These are phyloP conservation scores for Sympetrum striolatum DNA, from an alignment of 2,888 invertebrate species.

Conservation along the genomic window DNA sequence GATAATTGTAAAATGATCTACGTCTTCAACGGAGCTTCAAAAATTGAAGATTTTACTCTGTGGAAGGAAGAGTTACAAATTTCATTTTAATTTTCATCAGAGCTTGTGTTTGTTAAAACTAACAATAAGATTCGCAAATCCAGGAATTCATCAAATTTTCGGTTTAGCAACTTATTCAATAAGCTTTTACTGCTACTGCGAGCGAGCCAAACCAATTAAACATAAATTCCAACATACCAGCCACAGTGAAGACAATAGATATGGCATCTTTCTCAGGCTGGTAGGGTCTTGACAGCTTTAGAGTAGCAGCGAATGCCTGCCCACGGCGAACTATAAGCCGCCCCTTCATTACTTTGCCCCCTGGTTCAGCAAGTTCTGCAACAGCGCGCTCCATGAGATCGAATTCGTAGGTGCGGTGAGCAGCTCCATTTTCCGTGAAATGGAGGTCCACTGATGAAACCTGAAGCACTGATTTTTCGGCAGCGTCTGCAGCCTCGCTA, in stretches of 20 bases:
- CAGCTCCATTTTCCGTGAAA: slow-evolving; percentile 74
- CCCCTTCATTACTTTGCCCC: slow-evolving; percentile 58
- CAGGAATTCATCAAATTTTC: no score
- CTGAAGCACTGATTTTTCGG: slow-evolving; percentile 64
- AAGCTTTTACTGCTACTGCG: no score
- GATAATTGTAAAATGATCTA: no score
- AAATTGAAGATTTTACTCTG: no score
- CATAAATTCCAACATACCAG: slow-evolving; percentile 61
- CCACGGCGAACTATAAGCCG: slow-evolving; percentile 83
- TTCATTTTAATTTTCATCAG: no score
- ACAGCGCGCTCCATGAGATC: slow-evolving; percentile 70
- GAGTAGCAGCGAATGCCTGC: slow-evolving; percentile 76
- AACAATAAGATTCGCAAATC: no score
- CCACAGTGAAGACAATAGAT: slow-evolving; percentile 82
- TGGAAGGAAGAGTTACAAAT: no score
- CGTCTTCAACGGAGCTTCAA: no score
- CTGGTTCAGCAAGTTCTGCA: slow-evolving; percentile 52
- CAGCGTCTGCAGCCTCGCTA: slow-evolving; percentile 50
- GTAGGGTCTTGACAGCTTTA: slow-evolving; percentile 78
- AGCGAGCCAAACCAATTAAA: no score
- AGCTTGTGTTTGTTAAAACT: no score
- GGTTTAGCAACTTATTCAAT: no score
- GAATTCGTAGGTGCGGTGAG: slow-evolving; percentile 81
- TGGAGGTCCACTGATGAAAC: slow-evolving; percentile 78
- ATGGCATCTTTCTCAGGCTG: slow-evolving; percentile 77